Base-by-base conservation (phyloP, 1,140 invertebrate species). In the Phymorhynchus buccinoides region DNA sequence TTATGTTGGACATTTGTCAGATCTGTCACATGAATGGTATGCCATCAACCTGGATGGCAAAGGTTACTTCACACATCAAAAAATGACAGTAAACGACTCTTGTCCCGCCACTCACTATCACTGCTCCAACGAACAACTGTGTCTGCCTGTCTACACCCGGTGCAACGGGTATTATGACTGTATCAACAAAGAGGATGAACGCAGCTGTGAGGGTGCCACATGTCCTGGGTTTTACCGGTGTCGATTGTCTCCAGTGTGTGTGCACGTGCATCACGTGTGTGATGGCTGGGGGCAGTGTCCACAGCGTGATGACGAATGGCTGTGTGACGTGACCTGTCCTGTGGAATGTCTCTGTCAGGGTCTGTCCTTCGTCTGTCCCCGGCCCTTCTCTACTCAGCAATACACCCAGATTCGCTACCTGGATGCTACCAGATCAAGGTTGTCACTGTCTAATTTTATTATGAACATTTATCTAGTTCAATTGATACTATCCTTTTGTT, bases 221-320 rank as follows among this genome's bases (percentile, higher is more conserved):
- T 75, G 73, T 75, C 73, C 73, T 27, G 77, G 41, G 2, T 79
- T 75, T 30, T 79, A 79, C 42, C 77, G 42, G 12, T 79, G 77
- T 79, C 77, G 77, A 27, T 42, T 27, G 18, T 79, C 77, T 6
- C 27, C 3, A 9, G 32, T 83, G 32, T 83, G 81, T 30, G 62
- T 83, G 41, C 81, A 83, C 39, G 35, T 27, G n/a, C 7, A 42
- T 9, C 62, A 83, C 75, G 6, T 86, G 6, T 86, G 86, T 75
- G 86, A 86, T 68, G 83, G 83, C 32, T 27, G 48, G 14, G 66
- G 68, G 77, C 77, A 79, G 42, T 79, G 77, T 52, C 77, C 77
- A 32, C 42, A 79, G 77, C n/a, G 44, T 32, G 77, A 79, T 39
- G 77, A 79, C 37, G 77, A 79, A 56, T 44, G 48, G 77, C 35